Base-by-base conservation (phyloP, 2,113 vertebrate species). In the Anguilla rostrata region DNA sequence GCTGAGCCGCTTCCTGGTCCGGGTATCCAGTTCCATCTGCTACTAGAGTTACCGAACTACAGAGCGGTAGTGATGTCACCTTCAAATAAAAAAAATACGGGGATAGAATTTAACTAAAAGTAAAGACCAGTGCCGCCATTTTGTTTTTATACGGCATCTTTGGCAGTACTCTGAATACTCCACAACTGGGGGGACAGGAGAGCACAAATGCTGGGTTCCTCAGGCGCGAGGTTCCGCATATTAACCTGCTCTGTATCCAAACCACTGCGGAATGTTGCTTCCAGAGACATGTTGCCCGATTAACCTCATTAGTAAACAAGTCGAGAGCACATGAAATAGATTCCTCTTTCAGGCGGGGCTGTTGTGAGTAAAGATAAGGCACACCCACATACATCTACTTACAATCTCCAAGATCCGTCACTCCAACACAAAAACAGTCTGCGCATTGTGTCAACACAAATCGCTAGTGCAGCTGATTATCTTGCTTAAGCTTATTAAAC, bases 361-460 rank as follows among this genome's bases (percentile, higher is more conserved):
- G 20, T 40, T 82, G 81, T 6, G 29, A 41, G 78, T 41, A 8
- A 40, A 80, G 40, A 80, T 41, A 80, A 80, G 15, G 78, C 41
- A 29, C 39, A 39, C 34, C 7, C 39, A 75, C 71, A 34, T 34
- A 34, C 71, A 75, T 75, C 71, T 1, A 80, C 15, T 22, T 80
- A 18, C 14, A 80, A 80, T 80, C 78, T 80, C 78, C 15, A 22
- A 41, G 39, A 80, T 80, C 78, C 16, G 78, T 18, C 15, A 22
- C 78, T 80, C 40, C 7, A 75, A n/a, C n/a, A 75, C 71, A 75
- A 81, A 82, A 82, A 53, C 81, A 49, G 78, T 53, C 81, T 39
- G 22, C 14, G 43, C 14, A 7, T n/a, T 80, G 78, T 29, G 20
- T 82, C 41, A 82, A 53, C 46, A 81, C 39, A 53, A 82, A 82